These are phyloP conservation scores for Drosophila ohnishii DNA, from an alignment of 1,140 invertebrate genomes.

Conservation along the genomic window DNA sequence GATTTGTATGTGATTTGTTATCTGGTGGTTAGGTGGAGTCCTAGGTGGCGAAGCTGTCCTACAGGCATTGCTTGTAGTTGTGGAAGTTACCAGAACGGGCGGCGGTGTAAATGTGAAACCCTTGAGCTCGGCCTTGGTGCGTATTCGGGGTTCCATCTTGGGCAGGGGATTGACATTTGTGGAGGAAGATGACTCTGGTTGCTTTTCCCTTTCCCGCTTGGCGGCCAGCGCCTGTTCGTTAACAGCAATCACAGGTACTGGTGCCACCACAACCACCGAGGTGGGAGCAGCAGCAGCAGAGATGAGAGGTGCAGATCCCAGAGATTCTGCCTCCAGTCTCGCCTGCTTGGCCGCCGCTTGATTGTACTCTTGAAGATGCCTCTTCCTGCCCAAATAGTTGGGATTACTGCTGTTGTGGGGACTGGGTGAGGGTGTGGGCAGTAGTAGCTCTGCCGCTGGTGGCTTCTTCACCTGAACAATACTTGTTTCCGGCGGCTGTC, in stretches of 20 bases:
- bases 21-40: slow-evolving; percentile 39
- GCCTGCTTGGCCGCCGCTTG: slow-evolving; percentile 62
- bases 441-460: slow-evolving; percentile 30
- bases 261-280: slow-evolving; percentile 26
- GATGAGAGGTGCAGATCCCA: slow-evolving; percentile 2
- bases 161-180: slow-evolving; percentile 6
- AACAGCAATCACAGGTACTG: slow-evolving; percentile 65
- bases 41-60: slow-evolving; percentile 1
- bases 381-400: slow-evolving; percentile 72
- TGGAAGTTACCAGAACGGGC: slow-evolving; percentile 57
- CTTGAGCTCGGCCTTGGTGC: slow-evolving; percentile 92
- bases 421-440: slow-evolving; percentile 27
- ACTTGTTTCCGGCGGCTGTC: slow-evolving; percentile 55
- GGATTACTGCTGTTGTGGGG: slow-evolving; percentile 66
- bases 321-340: slow-evolving; percentile 33
- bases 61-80: slow-evolving; percentile 11
- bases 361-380: slow-evolving; percentile 75
- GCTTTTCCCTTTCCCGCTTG: slow-evolving; percentile 41
- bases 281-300: background rate
- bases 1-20: slow-evolving; percentile 67
- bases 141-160: slow-evolving; percentile 87
- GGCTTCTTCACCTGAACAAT: slow-evolving; percentile 34
- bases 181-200: slow-evolving; percentile 12
- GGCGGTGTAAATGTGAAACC: slow-evolving; percentile 84
- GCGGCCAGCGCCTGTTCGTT: slow-evolving; percentile 64